A percentile compares a stretch with the other conserved stretches of the same genome.
Evolutionary conservation across 2,888 invertebrate genomes (phyloP).

Genomic region (Drosophila nigritarsus): DNA sequence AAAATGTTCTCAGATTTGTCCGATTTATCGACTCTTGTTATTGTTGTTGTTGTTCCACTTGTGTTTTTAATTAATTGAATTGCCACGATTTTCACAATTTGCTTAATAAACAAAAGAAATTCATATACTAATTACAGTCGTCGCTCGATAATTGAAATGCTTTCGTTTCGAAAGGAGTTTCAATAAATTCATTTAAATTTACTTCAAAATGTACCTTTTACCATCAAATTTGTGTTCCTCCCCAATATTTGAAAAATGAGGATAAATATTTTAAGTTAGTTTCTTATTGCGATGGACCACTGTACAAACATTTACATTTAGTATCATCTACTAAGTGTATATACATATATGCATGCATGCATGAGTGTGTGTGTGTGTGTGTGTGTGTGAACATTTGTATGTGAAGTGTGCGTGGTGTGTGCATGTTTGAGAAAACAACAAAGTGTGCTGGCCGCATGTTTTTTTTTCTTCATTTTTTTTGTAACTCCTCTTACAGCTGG

Average conservation of each 20-base stretch:
- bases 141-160: constrained; percentile 3
- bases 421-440: constrained; percentile 28
- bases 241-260: not conserved
- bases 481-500: constrained; percentile 55
- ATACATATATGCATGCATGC: constrained; percentile 5
- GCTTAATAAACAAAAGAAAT: constrained; percentile 61
- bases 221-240: not conserved
- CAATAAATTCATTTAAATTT: not conserved
- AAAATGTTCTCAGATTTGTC: constrained; percentile 14
- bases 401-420: not conserved
- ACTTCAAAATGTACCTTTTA: not conserved
- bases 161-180: not conserved
- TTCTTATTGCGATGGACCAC: not conserved
- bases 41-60: constrained; percentile 30
- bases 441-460: constrained; percentile 60
- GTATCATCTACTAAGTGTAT: constrained; percentile 21
- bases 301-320: constrained; percentile 22
- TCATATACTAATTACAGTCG: constrained; percentile 17
- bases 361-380: not conserved
- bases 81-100: constrained; percentile 58
- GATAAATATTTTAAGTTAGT: not conserved
- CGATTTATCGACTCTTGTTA: constrained; percentile 3
- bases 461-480: constrained; percentile 15
- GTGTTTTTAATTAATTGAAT: constrained; percentile 34
- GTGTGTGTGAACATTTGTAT: not conserved